These are phyloP conservation scores for Cebidichthys violaceus DNA, from an alignment of 2,113 vertebrate species.

Conservation along the genomic window DNA sequence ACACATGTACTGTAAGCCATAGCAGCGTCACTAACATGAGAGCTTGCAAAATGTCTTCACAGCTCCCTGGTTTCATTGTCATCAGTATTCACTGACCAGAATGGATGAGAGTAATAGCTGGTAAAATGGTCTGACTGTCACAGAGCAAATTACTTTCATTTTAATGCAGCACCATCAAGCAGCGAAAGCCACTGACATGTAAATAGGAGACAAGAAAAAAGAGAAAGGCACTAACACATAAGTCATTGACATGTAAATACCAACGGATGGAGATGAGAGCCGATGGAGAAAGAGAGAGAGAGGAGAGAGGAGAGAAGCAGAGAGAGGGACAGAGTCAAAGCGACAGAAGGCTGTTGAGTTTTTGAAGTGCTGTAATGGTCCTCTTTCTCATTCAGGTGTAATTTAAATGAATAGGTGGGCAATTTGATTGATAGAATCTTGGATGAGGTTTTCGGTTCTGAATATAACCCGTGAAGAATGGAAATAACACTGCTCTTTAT, in stretches of 20 bases:
- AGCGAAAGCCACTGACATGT: constrained; percentile 74
- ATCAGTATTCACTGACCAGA: constrained; percentile 80
- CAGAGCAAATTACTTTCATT: constrained; percentile 79
- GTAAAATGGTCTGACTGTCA: constrained; percentile 77
- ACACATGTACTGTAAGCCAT: constrained; percentile 42
- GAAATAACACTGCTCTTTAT: constrained; percentile 47
- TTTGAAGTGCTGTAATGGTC: constrained; percentile 61
- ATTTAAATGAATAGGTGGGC: constrained; percentile 68
- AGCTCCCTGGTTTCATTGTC: constrained; percentile 75
- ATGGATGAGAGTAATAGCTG: constrained; percentile 79
- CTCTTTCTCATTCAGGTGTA: constrained; percentile 64
- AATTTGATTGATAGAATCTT: constrained; percentile 70
- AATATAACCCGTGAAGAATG: constrained; percentile 57
- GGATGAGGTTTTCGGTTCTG: constrained; percentile 37
- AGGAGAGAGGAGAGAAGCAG: background rate
- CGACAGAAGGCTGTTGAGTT: constrained; percentile 60
- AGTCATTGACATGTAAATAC: constrained; percentile 79
- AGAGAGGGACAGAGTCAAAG: constrained; percentile 28
- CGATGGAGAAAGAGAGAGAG: constrained; percentile 34
- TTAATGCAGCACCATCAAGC: constrained; percentile 66
- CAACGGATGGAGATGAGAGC: constrained; percentile 63
- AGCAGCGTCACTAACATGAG: constrained; percentile 62
- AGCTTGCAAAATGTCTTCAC: constrained; percentile 71
- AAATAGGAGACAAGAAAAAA: constrained; percentile 65
- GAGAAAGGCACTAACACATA: constrained; percentile 65